phyloP scores from a whole-genome alignment of 2,888 invertebrate species.

The Coelinius sp. region DNA sequence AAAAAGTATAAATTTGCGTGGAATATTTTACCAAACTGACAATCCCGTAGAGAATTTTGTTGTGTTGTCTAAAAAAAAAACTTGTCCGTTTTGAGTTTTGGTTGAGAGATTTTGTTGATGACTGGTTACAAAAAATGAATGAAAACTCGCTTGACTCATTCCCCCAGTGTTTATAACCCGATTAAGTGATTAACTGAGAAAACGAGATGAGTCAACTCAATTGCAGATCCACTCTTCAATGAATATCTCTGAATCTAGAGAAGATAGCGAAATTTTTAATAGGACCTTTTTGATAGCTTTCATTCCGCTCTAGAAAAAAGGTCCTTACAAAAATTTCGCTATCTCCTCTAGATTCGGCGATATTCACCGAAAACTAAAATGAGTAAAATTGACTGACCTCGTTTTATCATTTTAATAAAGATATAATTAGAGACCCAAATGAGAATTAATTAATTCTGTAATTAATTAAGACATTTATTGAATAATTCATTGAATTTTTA shows the following conservation, averaged over 20 bases:
- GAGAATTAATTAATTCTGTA: not conserved
- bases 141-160: not conserved
- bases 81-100: not conserved
- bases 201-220: not conserved
- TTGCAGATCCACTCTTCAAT: too few relatives aligned
- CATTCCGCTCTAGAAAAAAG: too few relatives aligned
- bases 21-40: constrained; percentile 35
- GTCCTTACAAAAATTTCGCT: too few relatives aligned
- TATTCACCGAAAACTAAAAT: too few relatives aligned
- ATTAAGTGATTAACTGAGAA: not conserved
- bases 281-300: too few relatives aligned
- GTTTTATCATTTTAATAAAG: too few relatives aligned
- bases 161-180: constrained; percentile 8
- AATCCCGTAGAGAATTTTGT: constrained; percentile 34
- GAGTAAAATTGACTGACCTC: too few relatives aligned
- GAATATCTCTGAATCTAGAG: too few relatives aligned
- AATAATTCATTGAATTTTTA: too few relatives aligned
- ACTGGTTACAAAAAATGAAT: not conserved
- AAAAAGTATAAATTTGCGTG: constrained; percentile 40
- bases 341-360: too few relatives aligned
- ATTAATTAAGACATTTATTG: not conserved
- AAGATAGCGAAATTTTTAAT: too few relatives aligned
- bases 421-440: too few relatives aligned
- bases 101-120: not conserved
- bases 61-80: constrained; percentile 15